Percentiles rank a stretch among this genome's conserved stretches.
Evolutionary conservation across 1,140 invertebrate species (phyloP).

Genomic region (Heterodera carotae): DNA sequence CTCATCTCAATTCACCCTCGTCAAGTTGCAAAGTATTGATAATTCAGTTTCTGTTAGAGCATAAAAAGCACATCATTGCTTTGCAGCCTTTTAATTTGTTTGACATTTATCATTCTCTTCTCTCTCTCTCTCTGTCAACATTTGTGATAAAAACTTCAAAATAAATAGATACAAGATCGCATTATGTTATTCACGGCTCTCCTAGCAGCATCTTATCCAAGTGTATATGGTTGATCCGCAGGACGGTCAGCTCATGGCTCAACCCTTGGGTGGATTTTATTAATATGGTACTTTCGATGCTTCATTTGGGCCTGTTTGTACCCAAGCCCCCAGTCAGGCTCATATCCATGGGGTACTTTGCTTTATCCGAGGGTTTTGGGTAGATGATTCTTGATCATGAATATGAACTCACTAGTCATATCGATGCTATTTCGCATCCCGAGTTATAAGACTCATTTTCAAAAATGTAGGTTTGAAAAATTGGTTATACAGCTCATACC

Average conservation of each 20-base stretch:
- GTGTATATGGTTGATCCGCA: conserved; percentile 52
- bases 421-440: too few relatives aligned
- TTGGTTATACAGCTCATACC: too few relatives aligned
- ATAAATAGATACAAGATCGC: background rate
- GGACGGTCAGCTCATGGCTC: conserved; percentile 49
- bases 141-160: background rate
- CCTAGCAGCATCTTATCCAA: conserved; percentile 32
- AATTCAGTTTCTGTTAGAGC: background rate
- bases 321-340: too few relatives aligned
- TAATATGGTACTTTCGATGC: too few relatives aligned
- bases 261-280: conserved; percentile 47
- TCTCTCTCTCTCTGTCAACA: too few relatives aligned
- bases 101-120: background rate
- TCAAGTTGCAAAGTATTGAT: background rate
- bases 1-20: too few relatives aligned
- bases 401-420: too few relatives aligned
- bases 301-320: too few relatives aligned
- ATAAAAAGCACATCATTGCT: background rate
- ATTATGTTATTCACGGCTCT: background rate
- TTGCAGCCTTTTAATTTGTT: background rate
- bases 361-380: background rate
- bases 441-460: too few relatives aligned
- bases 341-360: conserved; percentile 2
- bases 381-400: too few relatives aligned
- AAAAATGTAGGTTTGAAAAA: too few relatives aligned